Conservation (phyloP, 2,888 invertebrate species). For the Hydraecia micacea region DNA sequence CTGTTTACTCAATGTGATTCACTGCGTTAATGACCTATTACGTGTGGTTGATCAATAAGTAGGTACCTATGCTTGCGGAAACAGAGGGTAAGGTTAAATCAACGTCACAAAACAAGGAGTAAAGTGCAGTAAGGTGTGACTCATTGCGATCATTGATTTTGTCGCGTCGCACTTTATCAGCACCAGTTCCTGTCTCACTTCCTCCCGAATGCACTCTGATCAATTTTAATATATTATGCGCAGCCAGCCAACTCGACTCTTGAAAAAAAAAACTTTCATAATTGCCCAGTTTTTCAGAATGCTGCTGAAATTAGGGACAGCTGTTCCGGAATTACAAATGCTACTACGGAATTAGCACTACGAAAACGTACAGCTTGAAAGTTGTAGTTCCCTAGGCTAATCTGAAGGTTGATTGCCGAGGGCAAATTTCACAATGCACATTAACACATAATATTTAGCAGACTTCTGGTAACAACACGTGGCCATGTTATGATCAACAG, state of each 20-base stretch:
- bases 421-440: constrained; percentile 36
- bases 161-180: constrained; percentile 64
- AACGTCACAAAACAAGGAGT: constrained; percentile 32
- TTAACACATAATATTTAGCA: constrained; percentile 50
- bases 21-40: constrained; percentile 52
- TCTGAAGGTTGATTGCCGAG: constrained; percentile 29
- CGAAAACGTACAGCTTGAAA: constrained; percentile 25
- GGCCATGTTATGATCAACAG: constrained; percentile 32
- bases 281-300: constrained; percentile 9
- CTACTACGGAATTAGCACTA: constrained; percentile 1
- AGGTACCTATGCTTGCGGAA: constrained; percentile 47
- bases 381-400: constrained; percentile 30
- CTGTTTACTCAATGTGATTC: constrained; percentile 58
- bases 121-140: constrained; percentile 43
- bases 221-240: constrained; percentile 54
- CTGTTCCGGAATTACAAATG: constrained; percentile 12
- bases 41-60: constrained; percentile 39
- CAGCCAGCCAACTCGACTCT: neutral
- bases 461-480: constrained; percentile 42
- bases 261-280: neutral
- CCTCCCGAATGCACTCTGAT: constrained; percentile 65
- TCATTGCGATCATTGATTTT: constrained; percentile 72
- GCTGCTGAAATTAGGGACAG: neutral
- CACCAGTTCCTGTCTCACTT: constrained; percentile 57
- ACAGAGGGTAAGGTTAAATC: constrained; percentile 33